Conservation (phyloP, 2,888 invertebrate genomes). For the Parnassius mnemosyne region DNA sequence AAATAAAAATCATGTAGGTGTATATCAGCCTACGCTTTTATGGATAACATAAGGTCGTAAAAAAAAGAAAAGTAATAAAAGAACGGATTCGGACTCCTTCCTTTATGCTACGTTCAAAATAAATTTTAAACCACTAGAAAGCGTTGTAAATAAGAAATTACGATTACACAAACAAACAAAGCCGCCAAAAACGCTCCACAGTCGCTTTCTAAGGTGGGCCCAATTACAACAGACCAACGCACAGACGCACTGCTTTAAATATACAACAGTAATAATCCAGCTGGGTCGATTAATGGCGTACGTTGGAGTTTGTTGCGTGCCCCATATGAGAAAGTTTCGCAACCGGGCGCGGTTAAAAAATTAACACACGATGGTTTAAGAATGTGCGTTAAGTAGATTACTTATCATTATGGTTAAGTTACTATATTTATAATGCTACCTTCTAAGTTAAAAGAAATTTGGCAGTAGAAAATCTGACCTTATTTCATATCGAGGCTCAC, state of each 20-base stretch:
- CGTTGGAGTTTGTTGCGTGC: slow-evolving; percentile 1
- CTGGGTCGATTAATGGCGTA: slow-evolving; percentile 15
- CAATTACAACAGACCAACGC: slow-evolving; percentile 14
- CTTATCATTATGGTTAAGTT: slow-evolving; percentile 10
- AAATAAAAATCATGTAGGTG: too few species aligned
- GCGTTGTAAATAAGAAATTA: background rate
- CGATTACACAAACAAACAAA: background rate
- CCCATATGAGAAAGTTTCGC: slow-evolving; percentile 18
- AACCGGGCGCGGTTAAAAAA: slow-evolving; percentile 14
- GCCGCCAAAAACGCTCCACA: background rate
- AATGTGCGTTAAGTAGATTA: slow-evolving; percentile 7
- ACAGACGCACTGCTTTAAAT: slow-evolving; percentile 10
- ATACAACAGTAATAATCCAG: slow-evolving; percentile 19
- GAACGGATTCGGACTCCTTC: too few species aligned
- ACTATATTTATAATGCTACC: background rate
- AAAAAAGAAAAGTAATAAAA: too few species aligned
- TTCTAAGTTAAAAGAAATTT: too few species aligned
- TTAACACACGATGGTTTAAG: slow-evolving; percentile 8
- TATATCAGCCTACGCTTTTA: too few species aligned
- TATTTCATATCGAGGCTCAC: too few species aligned
- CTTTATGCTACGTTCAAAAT: background rate
- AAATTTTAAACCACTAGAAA: background rate
- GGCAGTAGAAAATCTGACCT: too few species aligned
- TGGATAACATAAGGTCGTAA: too few species aligned
- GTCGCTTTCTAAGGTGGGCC: slow-evolving; percentile 1